A percentile compares a stretch with the other conserved stretches of the same genome.
These are phyloP conservation scores for Zoanthus sansibaricus DNA, from an alignment of 92 coral and sea anemone species.

Conservation along the genomic window DNA sequence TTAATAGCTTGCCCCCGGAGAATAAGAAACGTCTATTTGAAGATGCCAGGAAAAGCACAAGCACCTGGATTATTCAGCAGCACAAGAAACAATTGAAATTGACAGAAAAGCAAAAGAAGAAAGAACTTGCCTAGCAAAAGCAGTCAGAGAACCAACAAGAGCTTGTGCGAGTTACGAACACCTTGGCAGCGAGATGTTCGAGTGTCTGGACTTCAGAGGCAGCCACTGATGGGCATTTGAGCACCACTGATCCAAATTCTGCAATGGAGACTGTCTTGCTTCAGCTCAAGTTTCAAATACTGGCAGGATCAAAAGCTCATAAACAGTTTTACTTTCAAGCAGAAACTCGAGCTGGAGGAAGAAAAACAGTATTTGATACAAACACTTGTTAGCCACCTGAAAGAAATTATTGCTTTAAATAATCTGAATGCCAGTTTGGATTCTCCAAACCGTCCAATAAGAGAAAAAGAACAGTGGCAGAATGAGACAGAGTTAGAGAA, in stretches of 20 bases:
- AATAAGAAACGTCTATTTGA: neutral
- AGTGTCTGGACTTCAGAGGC: constrained; percentile 4
- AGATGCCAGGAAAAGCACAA: neutral
- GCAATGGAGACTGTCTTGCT: neutral
- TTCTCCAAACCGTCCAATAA: neutral
- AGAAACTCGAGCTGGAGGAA: neutral
- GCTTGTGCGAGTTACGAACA: neutral
- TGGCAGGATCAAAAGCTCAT: neutral
- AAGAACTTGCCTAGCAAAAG: neutral
- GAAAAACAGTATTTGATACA: too few species aligned
- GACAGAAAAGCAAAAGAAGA: neutral
- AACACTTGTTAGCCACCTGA: neutral
- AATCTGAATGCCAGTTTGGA: neutral
- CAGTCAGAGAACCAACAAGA: neutral
- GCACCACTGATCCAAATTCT: too few species aligned
- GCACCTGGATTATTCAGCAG: neutral
- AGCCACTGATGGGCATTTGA: too few species aligned
- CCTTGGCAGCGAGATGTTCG: neutral
- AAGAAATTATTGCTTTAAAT: neutral
- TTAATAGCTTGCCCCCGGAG: neutral
- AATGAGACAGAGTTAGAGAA: neutral
- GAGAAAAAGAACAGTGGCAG: neutral
- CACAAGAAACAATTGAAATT: neutral
- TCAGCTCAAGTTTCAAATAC: constrained; percentile 3
- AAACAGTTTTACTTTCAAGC: neutral